Evolutionary conservation across 1,140 invertebrate species (phyloP), one percentile per base, ranked within the genome.

Genomic region (Leptoteleia sp.): DNA sequence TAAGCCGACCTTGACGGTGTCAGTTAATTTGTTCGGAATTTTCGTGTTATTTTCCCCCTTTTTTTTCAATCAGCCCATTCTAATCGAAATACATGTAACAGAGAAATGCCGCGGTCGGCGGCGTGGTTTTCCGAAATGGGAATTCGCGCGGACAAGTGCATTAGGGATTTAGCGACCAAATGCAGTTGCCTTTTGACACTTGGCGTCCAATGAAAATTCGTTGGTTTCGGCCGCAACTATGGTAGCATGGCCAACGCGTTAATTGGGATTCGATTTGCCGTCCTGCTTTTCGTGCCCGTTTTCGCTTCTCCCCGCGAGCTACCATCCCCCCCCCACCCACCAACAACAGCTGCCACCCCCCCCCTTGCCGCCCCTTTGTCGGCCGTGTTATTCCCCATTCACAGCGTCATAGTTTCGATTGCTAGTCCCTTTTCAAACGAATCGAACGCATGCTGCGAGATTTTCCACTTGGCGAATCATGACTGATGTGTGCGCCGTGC

Each of bases 121-220:
- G 6, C 50, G 76, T 31, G 76, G 76, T 79, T 75, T 70, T 70
- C 55, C 43, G 50, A 70, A 73, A 75, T 79, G 48, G 70, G 64
- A 72, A 79, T 79, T 65, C 70, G 43, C 64, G 45, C 43, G 64
- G 59, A 64, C 76, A 79, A 79, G 70, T 79, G 52, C 76, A 79
- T 79, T 79, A 79, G 70, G 70, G 76, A 79, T 72, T 79, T 75
- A 73, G 76, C 55, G 52, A 54, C 55, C 76, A 38, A 79, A 71
- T 71, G 64, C 70, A 79, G 70, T 79, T 79, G 76, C 76, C 76
- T 79, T 79, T 79, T 79, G 76, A 79, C 76, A 79, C 68, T 75
- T 73, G 11, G 45, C 64, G 45, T 70, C 76, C 70, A 75, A 79
- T 79, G 76, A 79, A 79, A 79, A 79, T 72, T 73, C 65, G 76